Percentiles rank a stretch among this genome's conserved stretches.
phyloP scores from a whole-genome alignment of 2,888 invertebrate genomes.

The Spodoptera exigua region DNA sequence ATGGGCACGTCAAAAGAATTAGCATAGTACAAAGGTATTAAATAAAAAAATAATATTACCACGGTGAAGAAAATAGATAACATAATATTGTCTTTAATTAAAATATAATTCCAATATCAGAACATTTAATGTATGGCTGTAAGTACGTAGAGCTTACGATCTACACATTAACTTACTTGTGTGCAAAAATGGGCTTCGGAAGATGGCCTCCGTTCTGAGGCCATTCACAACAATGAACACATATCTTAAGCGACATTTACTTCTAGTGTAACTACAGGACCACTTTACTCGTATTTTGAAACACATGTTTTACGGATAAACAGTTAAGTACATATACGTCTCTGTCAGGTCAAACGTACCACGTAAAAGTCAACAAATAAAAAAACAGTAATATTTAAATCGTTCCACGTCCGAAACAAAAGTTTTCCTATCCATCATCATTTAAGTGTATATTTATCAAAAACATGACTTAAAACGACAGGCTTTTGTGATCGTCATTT shows the following conservation, averaged over 20 bases:
- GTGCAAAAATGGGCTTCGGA: constrained; percentile 20
- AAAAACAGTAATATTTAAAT: constrained; percentile 9
- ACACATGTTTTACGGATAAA: constrained; percentile 2
- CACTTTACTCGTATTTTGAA: constrained; percentile 13
- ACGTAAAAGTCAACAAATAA: constrained; percentile 8
- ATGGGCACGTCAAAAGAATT: constrained; percentile 55
- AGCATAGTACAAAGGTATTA: constrained; percentile 7
- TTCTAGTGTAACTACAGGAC: constrained; percentile 34
- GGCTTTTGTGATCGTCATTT: constrained; percentile 28
- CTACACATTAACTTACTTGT: constrained; percentile 43
- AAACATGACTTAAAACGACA: constrained; percentile 39
- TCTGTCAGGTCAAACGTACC: constrained; percentile 5
- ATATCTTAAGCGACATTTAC: constrained; percentile 25
- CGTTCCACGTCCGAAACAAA: constrained; percentile 7
- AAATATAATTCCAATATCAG: constrained; percentile 30
- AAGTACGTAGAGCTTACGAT: constrained; percentile 46
- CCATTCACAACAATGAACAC: constrained; percentile 38
- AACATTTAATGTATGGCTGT: constrained; percentile 50
- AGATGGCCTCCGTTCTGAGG: constrained; percentile 25
- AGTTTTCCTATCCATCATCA: constrained; percentile 17
- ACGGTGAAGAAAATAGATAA: constrained; percentile 32
- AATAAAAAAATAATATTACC: constrained; percentile 22
- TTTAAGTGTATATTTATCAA: constrained; percentile 42
- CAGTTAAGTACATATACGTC: constrained; percentile 25
- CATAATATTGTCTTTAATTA: constrained; percentile 27